Conservation (phyloP, 2,888 invertebrate species). For the Cephus nigrinus region DNA sequence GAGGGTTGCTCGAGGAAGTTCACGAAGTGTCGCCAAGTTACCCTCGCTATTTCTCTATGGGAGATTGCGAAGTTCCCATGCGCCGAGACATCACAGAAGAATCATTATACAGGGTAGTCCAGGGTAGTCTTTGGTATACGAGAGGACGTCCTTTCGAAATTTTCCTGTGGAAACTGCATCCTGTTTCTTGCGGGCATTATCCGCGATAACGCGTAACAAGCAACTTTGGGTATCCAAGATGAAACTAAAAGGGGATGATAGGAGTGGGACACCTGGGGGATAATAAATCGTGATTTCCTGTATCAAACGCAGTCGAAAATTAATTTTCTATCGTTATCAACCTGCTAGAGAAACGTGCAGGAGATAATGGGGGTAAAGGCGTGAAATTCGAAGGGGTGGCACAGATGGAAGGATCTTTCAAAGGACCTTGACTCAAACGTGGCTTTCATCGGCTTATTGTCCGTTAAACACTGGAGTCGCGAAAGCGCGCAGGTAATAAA, state of each 20-base stretch:
- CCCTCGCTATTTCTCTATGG: not conserved
- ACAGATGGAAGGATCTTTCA: slow-evolving; percentile 26
- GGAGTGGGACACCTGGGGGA: not conserved
- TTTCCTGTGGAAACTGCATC: not conserved
- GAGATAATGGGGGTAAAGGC: not conserved
- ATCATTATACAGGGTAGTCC: not conserved
- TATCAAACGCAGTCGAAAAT: too few species aligned
- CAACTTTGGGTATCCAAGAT: not conserved
- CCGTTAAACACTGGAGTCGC: slow-evolving; percentile 45
- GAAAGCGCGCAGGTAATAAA: slow-evolving; percentile 44
- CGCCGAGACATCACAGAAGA: not conserved
- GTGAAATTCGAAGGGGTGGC: not conserved
- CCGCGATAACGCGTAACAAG: not conserved
- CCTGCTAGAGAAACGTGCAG: slow-evolving; percentile 1
- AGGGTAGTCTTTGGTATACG: not conserved
- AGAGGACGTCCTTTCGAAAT: not conserved
- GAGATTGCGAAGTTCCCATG: not conserved
- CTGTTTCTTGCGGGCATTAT: not conserved
- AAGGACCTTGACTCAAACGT: slow-evolving; percentile 46
- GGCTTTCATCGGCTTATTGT: slow-evolving; percentile 52
- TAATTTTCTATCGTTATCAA: not conserved
- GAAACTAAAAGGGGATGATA: not conserved
- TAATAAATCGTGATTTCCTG: not conserved
- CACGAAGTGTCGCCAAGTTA: not conserved
- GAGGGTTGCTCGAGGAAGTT: not conserved